A percentile compares a stretch with the other conserved stretches of the same genome.
Evolutionary conservation across 2,888 invertebrate species (phyloP).

Genomic region (Drosophila ustulata): DNA sequence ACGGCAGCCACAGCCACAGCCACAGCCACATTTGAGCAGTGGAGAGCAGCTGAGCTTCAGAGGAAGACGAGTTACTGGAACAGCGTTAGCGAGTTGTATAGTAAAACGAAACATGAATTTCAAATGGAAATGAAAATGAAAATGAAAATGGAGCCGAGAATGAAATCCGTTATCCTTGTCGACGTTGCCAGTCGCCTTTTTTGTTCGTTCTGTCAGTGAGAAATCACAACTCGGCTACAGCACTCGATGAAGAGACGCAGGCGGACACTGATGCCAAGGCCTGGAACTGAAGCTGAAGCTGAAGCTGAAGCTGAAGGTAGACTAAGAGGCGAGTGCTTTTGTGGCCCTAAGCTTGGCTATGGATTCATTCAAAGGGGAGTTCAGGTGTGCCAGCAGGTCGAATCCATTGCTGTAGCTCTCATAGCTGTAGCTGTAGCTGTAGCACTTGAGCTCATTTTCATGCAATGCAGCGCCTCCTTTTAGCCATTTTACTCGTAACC

Average conservation of each 20-base stretch:
- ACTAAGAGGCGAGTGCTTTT: conserved; percentile 1
- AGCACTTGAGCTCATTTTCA: conserved; percentile 54
- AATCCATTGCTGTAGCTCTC: conserved; percentile 25
- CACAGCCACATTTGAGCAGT: neutral
- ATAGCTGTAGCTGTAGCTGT: conserved; percentile 5
- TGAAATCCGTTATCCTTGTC: conserved; percentile 35
- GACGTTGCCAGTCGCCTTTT: conserved; percentile 14
- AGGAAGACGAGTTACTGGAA: conserved; percentile 6
- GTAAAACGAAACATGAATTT: conserved; percentile 67
- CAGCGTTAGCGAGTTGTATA: conserved; percentile 43
- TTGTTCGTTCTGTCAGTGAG: conserved; percentile 35
- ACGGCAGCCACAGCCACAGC: conserved; percentile 6
- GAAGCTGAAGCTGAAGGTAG: conserved; percentile 7
- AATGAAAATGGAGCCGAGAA: conserved; percentile 16
- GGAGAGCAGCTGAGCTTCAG: neutral
- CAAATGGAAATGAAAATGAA: conserved; percentile 36
- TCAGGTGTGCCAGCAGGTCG: conserved; percentile 31
- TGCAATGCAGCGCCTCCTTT: conserved; percentile 49
- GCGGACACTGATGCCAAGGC: neutral
- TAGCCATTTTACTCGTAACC: conserved; percentile 39
- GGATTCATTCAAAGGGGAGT: neutral
- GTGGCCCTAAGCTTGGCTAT: conserved; percentile 14
- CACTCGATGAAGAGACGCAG: conserved; percentile 19
- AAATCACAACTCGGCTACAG: conserved; percentile 51
- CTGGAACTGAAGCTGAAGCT: conserved; percentile 1